These are phyloP conservation scores for Leptinotarsa rubiginosa DNA, from an alignment of 2,888 invertebrate species.

Conservation along the genomic window DNA sequence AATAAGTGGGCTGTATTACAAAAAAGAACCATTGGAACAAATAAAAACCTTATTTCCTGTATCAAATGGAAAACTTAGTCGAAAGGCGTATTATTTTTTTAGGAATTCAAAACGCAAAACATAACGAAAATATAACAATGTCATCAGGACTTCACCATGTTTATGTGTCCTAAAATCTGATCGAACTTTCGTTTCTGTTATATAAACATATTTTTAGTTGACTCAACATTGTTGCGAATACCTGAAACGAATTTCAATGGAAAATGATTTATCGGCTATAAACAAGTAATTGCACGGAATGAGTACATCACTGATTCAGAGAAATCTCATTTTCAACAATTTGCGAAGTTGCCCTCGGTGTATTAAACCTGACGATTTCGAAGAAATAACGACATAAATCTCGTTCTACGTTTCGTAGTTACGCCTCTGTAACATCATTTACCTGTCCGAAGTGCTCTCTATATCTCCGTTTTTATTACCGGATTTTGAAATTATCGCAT, in stretches of 20 bases:
- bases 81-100: too few relatives aligned
- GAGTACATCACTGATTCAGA: not conserved
- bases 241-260: not conserved
- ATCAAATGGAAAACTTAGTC: too few relatives aligned
- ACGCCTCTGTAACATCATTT: conserved; percentile 48
- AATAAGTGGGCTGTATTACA: too few relatives aligned
- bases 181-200: not conserved
- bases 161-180: too few relatives aligned
- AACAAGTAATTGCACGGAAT: not conserved
- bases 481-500: conserved; percentile 55
- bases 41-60: too few relatives aligned
- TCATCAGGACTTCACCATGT: too few relatives aligned
- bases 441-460: conserved; percentile 50
- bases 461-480: conserved; percentile 54
- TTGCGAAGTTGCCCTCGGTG: not conserved
- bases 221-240: not conserved
- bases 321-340: conserved; percentile 1
- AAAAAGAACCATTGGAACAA: too few relatives aligned
- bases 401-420: conserved; percentile 18
- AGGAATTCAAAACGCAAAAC: too few relatives aligned
- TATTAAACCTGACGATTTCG: conserved; percentile 7
- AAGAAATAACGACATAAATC: conserved; percentile 10
- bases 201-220: not conserved
- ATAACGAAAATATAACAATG: too few relatives aligned
- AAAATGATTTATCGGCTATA: not conserved